Evolutionary conservation across 1,140 invertebrate species (phyloP).

Genomic region (Caenorhabditis elegans): DNA sequence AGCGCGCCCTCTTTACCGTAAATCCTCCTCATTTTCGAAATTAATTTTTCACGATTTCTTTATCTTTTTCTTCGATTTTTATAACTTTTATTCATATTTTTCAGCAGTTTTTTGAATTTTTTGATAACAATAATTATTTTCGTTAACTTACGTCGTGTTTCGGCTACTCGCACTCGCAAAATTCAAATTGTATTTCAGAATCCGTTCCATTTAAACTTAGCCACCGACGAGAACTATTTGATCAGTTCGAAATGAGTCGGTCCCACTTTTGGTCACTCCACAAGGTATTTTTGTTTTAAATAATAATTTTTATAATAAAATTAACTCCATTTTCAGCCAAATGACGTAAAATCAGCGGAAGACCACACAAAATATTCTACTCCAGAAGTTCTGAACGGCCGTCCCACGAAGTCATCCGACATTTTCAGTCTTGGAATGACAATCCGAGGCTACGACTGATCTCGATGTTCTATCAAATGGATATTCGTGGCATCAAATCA

Average conservation of each 20-base stretch:
- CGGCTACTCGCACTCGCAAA: too few relatives aligned
- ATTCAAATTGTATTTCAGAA: too few relatives aligned
- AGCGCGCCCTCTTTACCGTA: too few relatives aligned
- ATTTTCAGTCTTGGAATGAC: constrained; percentile 69
- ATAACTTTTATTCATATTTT: too few relatives aligned
- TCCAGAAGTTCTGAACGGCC: constrained; percentile 74
- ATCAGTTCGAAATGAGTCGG: background rate
- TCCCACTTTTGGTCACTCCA: background rate
- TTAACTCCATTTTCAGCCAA: constrained; percentile 64
- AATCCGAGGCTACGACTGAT: constrained; percentile 72
- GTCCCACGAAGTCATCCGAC: constrained; percentile 71
- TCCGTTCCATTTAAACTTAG: too few relatives aligned
- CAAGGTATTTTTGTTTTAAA: constrained; percentile 67
- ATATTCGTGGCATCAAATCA: constrained; percentile 74
- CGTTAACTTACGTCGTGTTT: too few relatives aligned
- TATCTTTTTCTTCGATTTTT: too few relatives aligned
- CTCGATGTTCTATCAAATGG: constrained; percentile 75
- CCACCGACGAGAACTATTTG: background rate
- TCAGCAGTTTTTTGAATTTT: too few relatives aligned
- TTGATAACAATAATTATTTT: too few relatives aligned
- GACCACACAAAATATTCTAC: constrained; percentile 79
- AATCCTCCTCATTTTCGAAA: too few relatives aligned
- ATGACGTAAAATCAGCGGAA: constrained; percentile 69
- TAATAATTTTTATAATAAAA: background rate
- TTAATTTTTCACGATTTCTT: too few relatives aligned